Conservation (phyloP, 2,797 vertebrate species). For the Spizella passerina region DNA sequence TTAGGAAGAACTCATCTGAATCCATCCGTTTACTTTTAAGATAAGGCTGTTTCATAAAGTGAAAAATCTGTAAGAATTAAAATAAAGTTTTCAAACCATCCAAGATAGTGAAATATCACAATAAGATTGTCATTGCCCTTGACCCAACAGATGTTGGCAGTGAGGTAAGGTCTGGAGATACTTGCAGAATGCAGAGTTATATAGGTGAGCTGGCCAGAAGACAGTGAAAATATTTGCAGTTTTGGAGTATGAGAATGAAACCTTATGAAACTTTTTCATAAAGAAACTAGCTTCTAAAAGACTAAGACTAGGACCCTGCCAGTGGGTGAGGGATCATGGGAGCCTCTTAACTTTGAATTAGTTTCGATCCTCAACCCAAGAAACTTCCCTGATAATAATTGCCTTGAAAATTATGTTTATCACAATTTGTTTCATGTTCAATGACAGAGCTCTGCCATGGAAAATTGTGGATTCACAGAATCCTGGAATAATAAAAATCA, state of each 20-base stretch:
- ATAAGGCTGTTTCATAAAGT: background rate
- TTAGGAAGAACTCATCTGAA: background rate
- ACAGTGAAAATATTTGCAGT: background rate
- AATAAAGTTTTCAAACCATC: background rate
- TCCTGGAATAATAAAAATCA: background rate
- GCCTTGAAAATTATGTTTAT: background rate
- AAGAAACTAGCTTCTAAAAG: background rate
- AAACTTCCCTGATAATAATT: background rate
- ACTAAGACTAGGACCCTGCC: background rate
- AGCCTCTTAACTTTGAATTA: background rate
- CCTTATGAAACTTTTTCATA: background rate
- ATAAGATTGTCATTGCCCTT: background rate
- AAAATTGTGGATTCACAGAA: background rate
- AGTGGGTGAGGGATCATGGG: background rate
- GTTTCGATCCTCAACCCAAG: background rate
- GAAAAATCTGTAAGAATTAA: background rate
- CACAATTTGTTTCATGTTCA: background rate
- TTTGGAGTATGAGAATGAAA: background rate
- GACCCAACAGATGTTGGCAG: background rate
- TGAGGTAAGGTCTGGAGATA: background rate
- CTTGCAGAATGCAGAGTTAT: background rate
- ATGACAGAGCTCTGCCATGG: background rate
- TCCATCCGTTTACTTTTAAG: background rate
- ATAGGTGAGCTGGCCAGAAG: background rate
- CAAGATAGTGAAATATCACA: background rate